A percentile compares a stretch with the other conserved stretches of the same genome.
Conservation (phyloP, 53 echinoderm and acorn worm species). For the Echinarachnius parma region DNA sequence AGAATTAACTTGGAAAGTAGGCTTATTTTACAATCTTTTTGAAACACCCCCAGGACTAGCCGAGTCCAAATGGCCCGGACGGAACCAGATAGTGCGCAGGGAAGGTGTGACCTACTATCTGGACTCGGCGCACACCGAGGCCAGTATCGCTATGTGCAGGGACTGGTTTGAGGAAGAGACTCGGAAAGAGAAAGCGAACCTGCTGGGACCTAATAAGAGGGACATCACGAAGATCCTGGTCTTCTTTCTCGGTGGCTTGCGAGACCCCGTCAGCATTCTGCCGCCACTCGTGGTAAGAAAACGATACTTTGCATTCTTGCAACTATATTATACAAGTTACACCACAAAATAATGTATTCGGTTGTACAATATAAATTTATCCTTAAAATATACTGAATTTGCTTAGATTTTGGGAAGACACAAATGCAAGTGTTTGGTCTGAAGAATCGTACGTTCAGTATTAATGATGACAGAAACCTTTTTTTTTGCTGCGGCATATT, state of each 20-base stretch:
- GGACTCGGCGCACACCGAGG: constrained; percentile 53
- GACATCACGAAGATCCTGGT: constrained; percentile 24
- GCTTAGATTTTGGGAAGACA: too few species aligned
- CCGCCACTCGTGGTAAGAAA: constrained; percentile 13
- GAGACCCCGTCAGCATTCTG: not conserved
- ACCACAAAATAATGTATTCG: too few species aligned
- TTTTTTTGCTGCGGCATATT: too few species aligned
- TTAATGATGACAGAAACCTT: too few species aligned
- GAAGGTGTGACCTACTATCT: constrained; percentile 53
- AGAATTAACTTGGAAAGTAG: too few species aligned
- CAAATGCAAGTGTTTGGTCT: too few species aligned
- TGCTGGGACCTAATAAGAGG: not conserved
- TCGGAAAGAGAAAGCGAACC: not conserved
- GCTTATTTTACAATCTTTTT: too few species aligned
- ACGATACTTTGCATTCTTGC: too few species aligned
- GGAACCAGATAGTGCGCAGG: constrained; percentile 42
- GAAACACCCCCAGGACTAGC: constrained; percentile 24
- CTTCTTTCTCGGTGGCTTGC: constrained; percentile 13
- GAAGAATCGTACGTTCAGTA: too few species aligned
- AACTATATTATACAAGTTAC: too few species aligned
- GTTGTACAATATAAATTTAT: too few species aligned
- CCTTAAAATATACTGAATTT: too few species aligned
- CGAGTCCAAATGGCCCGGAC: constrained; percentile 53
- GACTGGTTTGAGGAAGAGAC: constrained; percentile 56
- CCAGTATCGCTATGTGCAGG: constrained; percentile 31